Evolutionary conservation across 2,888 invertebrate species (phyloP), one percentile per base, ranked within the genome.

Genomic region (Lasioglossum calceatum): DNA sequence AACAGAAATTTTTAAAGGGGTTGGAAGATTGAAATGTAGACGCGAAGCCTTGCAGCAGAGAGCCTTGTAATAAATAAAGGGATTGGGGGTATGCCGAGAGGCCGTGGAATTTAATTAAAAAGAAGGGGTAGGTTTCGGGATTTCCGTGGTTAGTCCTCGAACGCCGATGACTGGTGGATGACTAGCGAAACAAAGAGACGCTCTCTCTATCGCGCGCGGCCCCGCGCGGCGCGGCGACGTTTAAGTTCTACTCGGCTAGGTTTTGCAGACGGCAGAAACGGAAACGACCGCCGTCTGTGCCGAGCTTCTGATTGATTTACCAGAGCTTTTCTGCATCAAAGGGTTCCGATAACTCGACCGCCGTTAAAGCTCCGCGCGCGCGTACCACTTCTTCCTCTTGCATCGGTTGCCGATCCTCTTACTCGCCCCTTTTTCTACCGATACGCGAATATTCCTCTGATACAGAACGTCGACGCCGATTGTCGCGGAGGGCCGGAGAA

Each of bases 341-440:
- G 84, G 77, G 84, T 85, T 77, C 84, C 85, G 85, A 85, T 84
- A 85, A 84, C 77, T 77, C 54, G 64, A 36, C 14, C 72, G 50
- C 54, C 54, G 82, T 67, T 77, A 7, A 70, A 82, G 58, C 70
- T 36, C 36, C 16, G 4, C 72, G 67, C 23, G 58, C 54, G 58
- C 36, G 61, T 23, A 23, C 23, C 47, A 23, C 47, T 36, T 44
- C 54, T 8, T 61, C n/a, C 44, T 72, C 72, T 73, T 19, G 32
- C 73, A 14, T 76, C 47, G 47, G 12, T 23, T 12, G 71, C 47
- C 10, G 74, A 67, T 67, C 82, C 19, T 47, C 32, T 73, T 77
- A 64, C 67, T 74, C 64, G 47, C 74, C 32, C 82, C 75, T 54
- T 74, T 72, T 42, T 50, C 44, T 36, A 12, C 36, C 16, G 27